Percentiles rank a stretch among this genome's conserved stretches.
These are phyloP conservation scores for Myripristis jacobus DNA, from an alignment of 2,797 vertebrate genomes.

Conservation along the genomic window DNA sequence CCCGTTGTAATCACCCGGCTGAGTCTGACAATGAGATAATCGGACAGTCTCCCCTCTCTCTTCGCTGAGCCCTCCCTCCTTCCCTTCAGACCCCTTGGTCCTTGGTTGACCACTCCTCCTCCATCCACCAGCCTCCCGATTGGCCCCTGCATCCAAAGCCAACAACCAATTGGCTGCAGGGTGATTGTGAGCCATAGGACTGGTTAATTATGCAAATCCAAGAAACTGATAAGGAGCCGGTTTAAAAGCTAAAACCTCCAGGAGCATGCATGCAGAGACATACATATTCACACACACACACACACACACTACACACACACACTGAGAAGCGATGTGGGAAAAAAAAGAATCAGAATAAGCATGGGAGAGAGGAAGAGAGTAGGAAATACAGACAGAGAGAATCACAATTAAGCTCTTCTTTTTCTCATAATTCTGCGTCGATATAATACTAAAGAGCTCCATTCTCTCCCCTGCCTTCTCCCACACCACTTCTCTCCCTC, in stretches of 20 bases:
- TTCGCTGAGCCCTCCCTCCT: background rate
- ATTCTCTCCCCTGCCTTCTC: background rate
- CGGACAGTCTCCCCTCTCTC: background rate
- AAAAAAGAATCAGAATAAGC: constrained; percentile 28
- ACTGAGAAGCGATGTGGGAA: constrained; percentile 18
- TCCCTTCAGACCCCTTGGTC: constrained; percentile 17
- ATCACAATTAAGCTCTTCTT: constrained; percentile 34
- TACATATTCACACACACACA: constrained; percentile 26
- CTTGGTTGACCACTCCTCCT: constrained; percentile 38
- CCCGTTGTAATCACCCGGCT: constrained; percentile 37
- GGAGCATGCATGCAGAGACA: constrained; percentile 35
- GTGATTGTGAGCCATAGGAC: constrained; percentile 47
- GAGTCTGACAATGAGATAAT: constrained; percentile 57
- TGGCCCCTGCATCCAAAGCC: constrained; percentile 27
- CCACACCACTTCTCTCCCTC: background rate
- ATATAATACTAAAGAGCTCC: background rate
- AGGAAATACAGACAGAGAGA: constrained; percentile 26
- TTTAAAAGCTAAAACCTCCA: constrained; percentile 57
- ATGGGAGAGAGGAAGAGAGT: constrained; percentile 8
- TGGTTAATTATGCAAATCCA: constrained; percentile 78
- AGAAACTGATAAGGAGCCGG: constrained; percentile 63
- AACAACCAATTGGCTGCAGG: constrained; percentile 41
- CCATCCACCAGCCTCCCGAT: constrained; percentile 7
- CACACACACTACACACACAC: constrained; percentile 19
- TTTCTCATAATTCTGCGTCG: constrained; percentile 32